phyloP scores from a whole-genome alignment of 2,888 invertebrate genomes.

The Phytoseiulus persimilis region DNA sequence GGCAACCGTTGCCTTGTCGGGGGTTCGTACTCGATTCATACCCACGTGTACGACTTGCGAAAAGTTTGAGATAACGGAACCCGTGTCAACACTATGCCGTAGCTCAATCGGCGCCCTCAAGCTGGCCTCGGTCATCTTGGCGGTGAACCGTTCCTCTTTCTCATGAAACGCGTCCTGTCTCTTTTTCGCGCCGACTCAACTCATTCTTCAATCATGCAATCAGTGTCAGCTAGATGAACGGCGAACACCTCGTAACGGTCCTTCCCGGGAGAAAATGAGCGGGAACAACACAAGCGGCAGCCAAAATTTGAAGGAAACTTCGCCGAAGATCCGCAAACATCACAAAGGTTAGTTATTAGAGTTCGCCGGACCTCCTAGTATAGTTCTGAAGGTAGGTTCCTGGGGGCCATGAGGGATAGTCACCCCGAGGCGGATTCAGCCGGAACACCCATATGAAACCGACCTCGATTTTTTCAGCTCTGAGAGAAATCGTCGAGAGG shows the following conservation, averaged over 20 bases:
- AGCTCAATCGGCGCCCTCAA: background rate
- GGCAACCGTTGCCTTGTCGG: constrained; percentile 28
- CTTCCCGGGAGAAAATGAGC: background rate
- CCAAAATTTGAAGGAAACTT: background rate
- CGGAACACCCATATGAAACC: background rate
- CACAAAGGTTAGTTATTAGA: background rate
- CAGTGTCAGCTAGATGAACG: background rate
- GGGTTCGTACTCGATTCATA: background rate
- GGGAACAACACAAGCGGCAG: background rate
- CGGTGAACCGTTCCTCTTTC: background rate
- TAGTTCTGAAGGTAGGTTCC: too few relatives aligned
- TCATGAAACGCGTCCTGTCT: background rate
- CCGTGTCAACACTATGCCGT: background rate
- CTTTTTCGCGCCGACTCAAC: background rate
- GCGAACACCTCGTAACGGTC: background rate
- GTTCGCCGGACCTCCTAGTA: too few relatives aligned
- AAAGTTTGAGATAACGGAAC: background rate
- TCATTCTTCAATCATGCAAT: background rate
- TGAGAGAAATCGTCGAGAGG: background rate
- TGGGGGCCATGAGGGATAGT: too few relatives aligned
- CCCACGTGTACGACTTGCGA: background rate
- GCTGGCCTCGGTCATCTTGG: background rate
- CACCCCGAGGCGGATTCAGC: background rate
- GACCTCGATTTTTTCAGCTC: background rate
- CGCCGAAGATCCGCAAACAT: background rate